A percentile compares a stretch with the other conserved stretches of the same genome.
phyloP scores from a whole-genome alignment of 2,113 vertebrate species.

The Pandion haliaetus region DNA sequence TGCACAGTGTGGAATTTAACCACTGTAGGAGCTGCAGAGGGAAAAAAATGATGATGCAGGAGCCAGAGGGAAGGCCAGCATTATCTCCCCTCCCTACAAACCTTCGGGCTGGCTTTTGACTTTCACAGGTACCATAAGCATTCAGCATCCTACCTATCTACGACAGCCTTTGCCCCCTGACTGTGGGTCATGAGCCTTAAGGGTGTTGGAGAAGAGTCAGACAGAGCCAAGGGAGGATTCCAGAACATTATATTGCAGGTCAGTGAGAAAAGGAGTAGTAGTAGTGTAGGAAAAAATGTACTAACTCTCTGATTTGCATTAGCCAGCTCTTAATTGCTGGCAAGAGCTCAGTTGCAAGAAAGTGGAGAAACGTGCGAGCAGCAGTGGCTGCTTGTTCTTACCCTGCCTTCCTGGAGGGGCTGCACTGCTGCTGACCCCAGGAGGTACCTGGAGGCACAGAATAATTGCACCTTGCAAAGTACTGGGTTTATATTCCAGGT shows the following conservation, averaged over 20 bases:
- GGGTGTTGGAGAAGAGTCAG: background rate
- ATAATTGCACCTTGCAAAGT: background rate
- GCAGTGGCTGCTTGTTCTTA: background rate
- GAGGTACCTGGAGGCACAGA: background rate
- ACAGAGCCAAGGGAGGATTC: background rate
- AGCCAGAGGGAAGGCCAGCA: background rate
- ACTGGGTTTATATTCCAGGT: background rate
- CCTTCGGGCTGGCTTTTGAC: background rate
- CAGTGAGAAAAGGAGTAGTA: background rate
- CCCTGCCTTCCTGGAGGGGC: rapidly evolving
- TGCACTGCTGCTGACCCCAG: rapidly evolving
- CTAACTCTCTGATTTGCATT: background rate
- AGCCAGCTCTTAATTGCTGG: background rate
- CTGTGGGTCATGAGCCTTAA: background rate
- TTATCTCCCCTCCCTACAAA: background rate
- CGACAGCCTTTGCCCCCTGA: rapidly evolving
- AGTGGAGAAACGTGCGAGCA: background rate
- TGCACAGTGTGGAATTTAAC: background rate
- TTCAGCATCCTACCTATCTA: background rate
- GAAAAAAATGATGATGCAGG: background rate
- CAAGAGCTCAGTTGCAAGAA: background rate
- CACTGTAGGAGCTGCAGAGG: background rate
- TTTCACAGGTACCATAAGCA: background rate
- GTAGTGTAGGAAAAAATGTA: background rate
- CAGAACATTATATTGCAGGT: background rate